Base-by-base conservation (phyloP, 2,113 vertebrate genomes). In the Menura novaehollandiae region DNA sequence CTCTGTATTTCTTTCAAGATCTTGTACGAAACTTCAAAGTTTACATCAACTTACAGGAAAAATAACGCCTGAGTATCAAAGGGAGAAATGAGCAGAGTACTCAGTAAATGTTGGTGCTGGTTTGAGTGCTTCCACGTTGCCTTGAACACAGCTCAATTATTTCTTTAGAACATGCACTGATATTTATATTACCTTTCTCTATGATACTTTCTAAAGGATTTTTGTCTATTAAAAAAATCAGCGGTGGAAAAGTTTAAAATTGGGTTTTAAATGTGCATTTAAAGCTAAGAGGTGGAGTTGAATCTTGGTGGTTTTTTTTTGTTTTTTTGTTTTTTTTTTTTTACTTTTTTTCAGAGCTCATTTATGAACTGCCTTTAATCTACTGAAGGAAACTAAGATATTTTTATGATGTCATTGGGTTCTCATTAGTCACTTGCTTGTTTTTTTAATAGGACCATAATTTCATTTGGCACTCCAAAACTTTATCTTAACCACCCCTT, bases 351-450 rank as follows among this genome's bases (percentile, higher is more conserved):
- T 91, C 72, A 71, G 73, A 58, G 67, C 71, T 94, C 88, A 43
- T 76, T 89, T 95, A 58, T 75, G 79, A 95, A 86, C n/a, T 74
- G 68, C 81, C 78, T 97, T 97, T 96, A 91, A 91, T 96, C 94
- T 94, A 11, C 67, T 76, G 47, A 73, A 94, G 69, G 71, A 88
- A 94, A 82, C 47, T 3, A 47, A 89, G 59, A 80, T 71, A 35
- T 95, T 93, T 97, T 74, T 86, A 85, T 93, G 79, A 79, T 93
- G 92, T 94, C 74, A 89, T 52, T 62, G 51, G 15, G 39, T 46
- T 95, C 79, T 80, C 58, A 56, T 89, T 94, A 88, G 86, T 91
- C 81, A 58, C 76, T 93, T 81, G 37, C 74, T 91, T 68, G 33
- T 67, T 90, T 85, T 85, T 90, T 88, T 43, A 87, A 51, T 33